Base-by-base conservation (phyloP, 1,140 invertebrate genomes). In the Galleria mellonella region DNA sequence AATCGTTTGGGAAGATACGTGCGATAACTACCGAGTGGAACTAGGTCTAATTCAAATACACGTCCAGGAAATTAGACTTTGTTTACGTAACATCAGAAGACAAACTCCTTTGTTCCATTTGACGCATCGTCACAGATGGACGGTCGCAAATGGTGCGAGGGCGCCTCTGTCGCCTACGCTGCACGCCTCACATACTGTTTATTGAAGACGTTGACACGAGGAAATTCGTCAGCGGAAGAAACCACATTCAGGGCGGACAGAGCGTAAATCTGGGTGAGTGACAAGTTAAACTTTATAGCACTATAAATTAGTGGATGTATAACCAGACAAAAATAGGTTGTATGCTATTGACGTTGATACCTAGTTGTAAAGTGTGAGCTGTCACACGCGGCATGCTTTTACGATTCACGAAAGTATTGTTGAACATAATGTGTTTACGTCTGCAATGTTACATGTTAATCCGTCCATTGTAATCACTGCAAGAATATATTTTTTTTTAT, bases 281-380 rank as follows among this genome's bases (percentile, higher is more conserved):
- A 84, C 78, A 84, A 78, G 69, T 75, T 62, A 79, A 81, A 82
- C 67, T 84, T 84, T 84, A 84, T 74, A 57, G 66, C 65, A 59
- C 71, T 70, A 76, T 84, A 84, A 84, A 84, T 78, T 79, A 70
- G 68, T 72, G 59, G 63, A 78, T 79, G 65, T 66, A 73, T 73
- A 67, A 65, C 53, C 50, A 45, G 51, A 66, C 72, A 62, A 71
- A 77, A 79, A 78, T 83, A 79, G 73, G 17, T 23, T 6, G 17
- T 23, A 3, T 6, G 17, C 40, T 66, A 73, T 74, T 67, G 72
- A 57, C 65, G 51, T 62, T 65, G 65, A 73, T 77, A 72, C 62
- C 58, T 69, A 65, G 69, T 43, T 45, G 68, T 77, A 64, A 74
- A 76, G 55, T 52, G 68, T 72, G 72, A 81, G 69, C 71, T 75